A percentile compares a stretch with the other conserved stretches of the same genome.
Evolutionary conservation across 2,113 vertebrate species (phyloP).

Genomic region (Pterocles orientalis): DNA sequence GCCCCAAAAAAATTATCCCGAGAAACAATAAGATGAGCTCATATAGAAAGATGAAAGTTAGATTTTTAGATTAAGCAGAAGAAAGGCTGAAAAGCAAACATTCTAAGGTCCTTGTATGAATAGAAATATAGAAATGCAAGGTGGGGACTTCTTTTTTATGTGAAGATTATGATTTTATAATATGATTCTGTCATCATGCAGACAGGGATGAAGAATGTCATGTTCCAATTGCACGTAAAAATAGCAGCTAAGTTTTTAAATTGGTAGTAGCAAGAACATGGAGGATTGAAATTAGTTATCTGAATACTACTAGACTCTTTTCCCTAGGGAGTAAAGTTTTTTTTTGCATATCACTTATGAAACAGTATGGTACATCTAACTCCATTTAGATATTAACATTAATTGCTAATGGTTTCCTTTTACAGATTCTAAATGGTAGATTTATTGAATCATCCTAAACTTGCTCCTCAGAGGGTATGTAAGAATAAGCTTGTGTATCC

Average conservation of each 20-base stretch:
- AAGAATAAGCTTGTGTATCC: conserved; percentile 41
- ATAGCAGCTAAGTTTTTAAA: conserved; percentile 6
- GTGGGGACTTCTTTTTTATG: background rate
- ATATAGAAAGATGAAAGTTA: background rate
- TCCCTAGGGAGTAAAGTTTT: background rate
- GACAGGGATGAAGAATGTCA: background rate
- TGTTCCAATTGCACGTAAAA: background rate
- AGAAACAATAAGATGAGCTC: background rate
- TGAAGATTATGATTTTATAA: background rate
- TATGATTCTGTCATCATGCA: background rate
- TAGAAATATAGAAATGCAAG: background rate
- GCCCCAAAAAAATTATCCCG: background rate
- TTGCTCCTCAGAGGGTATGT: conserved; percentile 3
- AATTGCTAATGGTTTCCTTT: conserved; percentile 63
- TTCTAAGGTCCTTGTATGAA: background rate
- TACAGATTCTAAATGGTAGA: conserved; percentile 52
- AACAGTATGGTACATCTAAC: background rate
- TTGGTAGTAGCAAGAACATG: background rate
- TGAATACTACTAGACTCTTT: background rate
- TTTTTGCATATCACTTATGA: conserved; percentile 29
- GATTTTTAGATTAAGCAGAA: background rate
- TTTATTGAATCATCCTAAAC: conserved; percentile 68
- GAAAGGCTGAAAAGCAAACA: background rate
- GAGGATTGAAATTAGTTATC: conserved; percentile 24
- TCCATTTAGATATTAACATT: conserved; percentile 53